phyloP scores from a whole-genome alignment of 1,140 invertebrate genomes.

The Zophobas morio region DNA sequence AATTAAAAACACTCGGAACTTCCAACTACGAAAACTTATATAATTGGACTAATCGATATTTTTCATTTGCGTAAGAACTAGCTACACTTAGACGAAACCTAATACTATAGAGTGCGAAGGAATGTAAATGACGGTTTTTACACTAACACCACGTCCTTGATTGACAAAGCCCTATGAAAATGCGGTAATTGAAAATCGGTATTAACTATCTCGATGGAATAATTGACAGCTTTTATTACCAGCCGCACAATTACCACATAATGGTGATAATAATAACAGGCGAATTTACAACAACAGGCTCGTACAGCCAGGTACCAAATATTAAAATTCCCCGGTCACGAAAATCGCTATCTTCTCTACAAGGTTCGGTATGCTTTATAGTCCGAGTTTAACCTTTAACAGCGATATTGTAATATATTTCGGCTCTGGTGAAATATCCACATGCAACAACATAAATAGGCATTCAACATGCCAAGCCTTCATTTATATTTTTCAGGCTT shows the following conservation, averaged over 20 bases:
- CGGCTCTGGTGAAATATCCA: constrained; percentile 22
- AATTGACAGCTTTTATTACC: neutral
- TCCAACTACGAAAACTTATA: no score
- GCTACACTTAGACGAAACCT: neutral
- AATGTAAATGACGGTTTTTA: no score
- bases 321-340: constrained; percentile 11
- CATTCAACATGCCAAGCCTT: constrained; percentile 4
- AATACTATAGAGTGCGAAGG: no score
- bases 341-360: neutral
- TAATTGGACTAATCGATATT: constrained; percentile 1
- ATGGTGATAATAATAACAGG: neutral
- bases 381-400: constrained; percentile 19
- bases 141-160: no score
- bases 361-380: constrained; percentile 7
- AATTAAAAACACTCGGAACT: neutral
- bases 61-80: constrained; percentile 15
- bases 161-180: no score
- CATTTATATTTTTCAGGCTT: constrained; percentile 12
- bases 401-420: constrained; percentile 30
- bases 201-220: neutral
- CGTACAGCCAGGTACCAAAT: constrained; percentile 18
- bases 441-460: constrained; percentile 11
- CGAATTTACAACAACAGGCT: neutral
- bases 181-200: neutral
- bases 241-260: neutral